Conservation (phyloP, 2,888 invertebrate species). For the Galeopsomyia nigrocyanea region DNA sequence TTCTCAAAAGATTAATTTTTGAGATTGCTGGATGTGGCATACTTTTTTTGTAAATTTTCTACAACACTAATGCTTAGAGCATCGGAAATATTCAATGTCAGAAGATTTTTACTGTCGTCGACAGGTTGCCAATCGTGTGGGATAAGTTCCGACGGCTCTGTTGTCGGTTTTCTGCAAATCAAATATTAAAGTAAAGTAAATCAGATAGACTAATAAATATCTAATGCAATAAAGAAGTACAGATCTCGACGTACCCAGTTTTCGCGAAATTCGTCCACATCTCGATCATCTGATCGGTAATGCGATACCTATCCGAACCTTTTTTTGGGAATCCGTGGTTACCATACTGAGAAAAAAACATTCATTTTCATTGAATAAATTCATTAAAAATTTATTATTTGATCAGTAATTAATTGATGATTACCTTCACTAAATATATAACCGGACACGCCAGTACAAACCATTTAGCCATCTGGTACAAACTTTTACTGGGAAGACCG, state of each 20-base stretch:
- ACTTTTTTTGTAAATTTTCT: conserved; percentile 5
- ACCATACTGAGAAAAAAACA: conserved; percentile 6
- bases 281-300: conserved; percentile 53
- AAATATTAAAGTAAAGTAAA: not conserved
- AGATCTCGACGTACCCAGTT: conserved; percentile 52
- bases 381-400: too few relatives aligned
- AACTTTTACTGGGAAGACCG: not conserved
- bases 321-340: conserved; percentile 41
- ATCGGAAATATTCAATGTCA: conserved; percentile 56
- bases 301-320: conserved; percentile 50
- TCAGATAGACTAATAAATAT: not conserved
- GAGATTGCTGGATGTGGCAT: not conserved
- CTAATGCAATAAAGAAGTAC: not conserved
- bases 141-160: conserved; percentile 50
- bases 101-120: conserved; percentile 39
- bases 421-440: too few relatives aligned
- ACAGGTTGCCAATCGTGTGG: conserved; percentile 58
- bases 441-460: too few relatives aligned
- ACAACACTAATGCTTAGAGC: conserved; percentile 51
- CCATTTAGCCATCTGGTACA: not conserved
- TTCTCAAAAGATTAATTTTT: too few relatives aligned
- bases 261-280: conserved; percentile 61
- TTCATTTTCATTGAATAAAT: too few relatives aligned
- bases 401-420: too few relatives aligned
- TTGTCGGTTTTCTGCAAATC: conserved; percentile 59